Conservation (phyloP, 1,140 invertebrate genomes). For the Penaeus japonicus region DNA sequence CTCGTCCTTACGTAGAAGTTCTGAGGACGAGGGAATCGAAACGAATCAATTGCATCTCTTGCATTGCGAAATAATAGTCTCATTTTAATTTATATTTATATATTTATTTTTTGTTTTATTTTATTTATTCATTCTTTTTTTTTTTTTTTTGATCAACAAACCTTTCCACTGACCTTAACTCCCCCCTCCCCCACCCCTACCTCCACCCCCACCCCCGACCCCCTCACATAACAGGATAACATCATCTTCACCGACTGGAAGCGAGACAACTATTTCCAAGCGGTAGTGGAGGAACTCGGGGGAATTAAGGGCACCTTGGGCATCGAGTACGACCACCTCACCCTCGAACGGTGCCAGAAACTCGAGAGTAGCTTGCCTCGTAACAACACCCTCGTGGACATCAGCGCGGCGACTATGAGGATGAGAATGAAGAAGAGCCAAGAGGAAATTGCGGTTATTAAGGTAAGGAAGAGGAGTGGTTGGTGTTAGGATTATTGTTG, state of each 20-base stretch:
- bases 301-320: neutral
- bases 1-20: no score
- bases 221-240: slow-evolving; percentile 1
- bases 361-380: neutral
- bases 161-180: neutral
- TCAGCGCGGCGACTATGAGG: slow-evolving; percentile 17
- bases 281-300: slow-evolving; percentile 30
- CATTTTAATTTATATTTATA: no score
- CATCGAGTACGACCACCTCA: slow-evolving; percentile 37
- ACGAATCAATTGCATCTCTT: no score
- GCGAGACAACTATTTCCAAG: slow-evolving; percentile 25
- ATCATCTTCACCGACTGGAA: slow-evolving; percentile 38
- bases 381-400: neutral
- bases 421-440: slow-evolving; percentile 50
- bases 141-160: neutral
- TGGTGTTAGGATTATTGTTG: neutral
- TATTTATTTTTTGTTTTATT: no score
- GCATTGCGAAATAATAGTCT: no score
- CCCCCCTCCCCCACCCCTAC: neutral
- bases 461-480: slow-evolving; percentile 16
- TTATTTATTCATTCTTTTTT: no score
- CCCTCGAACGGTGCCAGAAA: neutral
- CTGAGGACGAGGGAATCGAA: no score
- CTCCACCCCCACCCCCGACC: no score
- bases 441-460: slow-evolving; percentile 36